Base-by-base conservation (phyloP, 2,888 invertebrate species). In the Apotomis turbidana region DNA sequence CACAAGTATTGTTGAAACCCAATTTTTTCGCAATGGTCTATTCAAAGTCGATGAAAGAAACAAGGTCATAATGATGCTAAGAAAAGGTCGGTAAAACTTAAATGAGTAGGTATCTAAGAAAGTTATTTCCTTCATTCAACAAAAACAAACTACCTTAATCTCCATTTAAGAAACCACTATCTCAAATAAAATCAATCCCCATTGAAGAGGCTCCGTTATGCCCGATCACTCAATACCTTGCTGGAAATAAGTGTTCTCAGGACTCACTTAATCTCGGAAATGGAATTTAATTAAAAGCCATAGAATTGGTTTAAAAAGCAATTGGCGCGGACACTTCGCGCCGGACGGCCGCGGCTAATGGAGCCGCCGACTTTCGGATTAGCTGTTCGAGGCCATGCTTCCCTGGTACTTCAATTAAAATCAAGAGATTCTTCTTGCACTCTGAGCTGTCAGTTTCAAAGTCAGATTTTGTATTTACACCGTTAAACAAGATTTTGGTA, bases 371-470 rank as follows among this genome's bases (percentile, higher is more conserved):
- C 49, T 62, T 62, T 62, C 8, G 62, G 62, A 51, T 49, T 61
- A 27, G 12, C 0, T n/a, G 36, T 38, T 51, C 38, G 13, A n/a
- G 51, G 51, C 13, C 6, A 36, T 62, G 62, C 27, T n/a, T 51
- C n/a, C 62, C 62, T 62, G 51, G 62, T 52, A 62, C 62, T 62
- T 62, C 62, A 52, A 52, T 13, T 62, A 62, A 52, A 51, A n/a
- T 61, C 49, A 51, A n/a, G 38, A 27, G 12, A 46, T 52, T 52
- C 6, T 9, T 36, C 36, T 36, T 57, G 57, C 15, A 5, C 36
- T 62, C 27, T 12, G 8, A 8, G 51, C 3, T 13, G 13, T 52
- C 38, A 51, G 15, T 46, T 61, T 15, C 5, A 61, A 5, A 49
- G 15, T 57, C 12, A 12, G 36, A 12, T 57, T 5, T 12, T 57